phyloP scores from a whole-genome alignment of 2,888 invertebrate species.

The Lagria hirta region DNA sequence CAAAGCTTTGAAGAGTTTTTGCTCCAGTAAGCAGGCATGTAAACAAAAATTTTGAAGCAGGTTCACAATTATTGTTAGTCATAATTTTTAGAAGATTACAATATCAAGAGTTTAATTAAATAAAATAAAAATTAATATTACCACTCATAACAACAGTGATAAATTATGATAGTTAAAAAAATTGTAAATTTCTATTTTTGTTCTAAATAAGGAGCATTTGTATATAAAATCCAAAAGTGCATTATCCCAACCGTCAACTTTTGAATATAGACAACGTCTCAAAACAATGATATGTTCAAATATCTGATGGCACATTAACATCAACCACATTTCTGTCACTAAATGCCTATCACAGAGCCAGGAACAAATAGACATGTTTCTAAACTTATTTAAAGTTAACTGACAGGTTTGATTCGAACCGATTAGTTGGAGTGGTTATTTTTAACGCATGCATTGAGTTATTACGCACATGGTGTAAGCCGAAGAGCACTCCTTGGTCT shows the following conservation, averaged over 20 bases:
- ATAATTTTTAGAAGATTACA: too few relatives aligned
- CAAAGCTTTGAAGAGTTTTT: constrained; percentile 10
- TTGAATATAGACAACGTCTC: constrained; percentile 10
- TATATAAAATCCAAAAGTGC: too few relatives aligned
- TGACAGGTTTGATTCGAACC: constrained; percentile 38
- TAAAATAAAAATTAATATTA: too few relatives aligned
- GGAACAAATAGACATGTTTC: constrained; percentile 37
- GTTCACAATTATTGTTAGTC: too few relatives aligned
- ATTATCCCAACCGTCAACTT: too few relatives aligned
- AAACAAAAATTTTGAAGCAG: too few relatives aligned
- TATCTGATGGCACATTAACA: constrained; percentile 26
- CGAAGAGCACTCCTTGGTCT: constrained; percentile 32
- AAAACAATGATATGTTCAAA: constrained; percentile 14
- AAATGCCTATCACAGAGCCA: constrained; percentile 26
- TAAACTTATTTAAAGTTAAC: constrained; percentile 40
- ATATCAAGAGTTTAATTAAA: too few relatives aligned
- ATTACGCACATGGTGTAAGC: constrained; percentile 35
- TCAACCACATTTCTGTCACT: constrained; percentile 33
- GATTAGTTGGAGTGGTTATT: constrained; percentile 36
- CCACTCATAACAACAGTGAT: too few relatives aligned
- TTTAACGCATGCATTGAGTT: constrained; percentile 30
- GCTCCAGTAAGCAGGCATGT: constrained; percentile 14
- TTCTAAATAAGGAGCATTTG: too few relatives aligned
- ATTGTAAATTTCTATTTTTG: too few relatives aligned
- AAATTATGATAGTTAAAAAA: too few relatives aligned